Evolutionary conservation across 2,797 vertebrate genomes (phyloP).

Genomic region (Semaprochilodus insignis): DNA sequence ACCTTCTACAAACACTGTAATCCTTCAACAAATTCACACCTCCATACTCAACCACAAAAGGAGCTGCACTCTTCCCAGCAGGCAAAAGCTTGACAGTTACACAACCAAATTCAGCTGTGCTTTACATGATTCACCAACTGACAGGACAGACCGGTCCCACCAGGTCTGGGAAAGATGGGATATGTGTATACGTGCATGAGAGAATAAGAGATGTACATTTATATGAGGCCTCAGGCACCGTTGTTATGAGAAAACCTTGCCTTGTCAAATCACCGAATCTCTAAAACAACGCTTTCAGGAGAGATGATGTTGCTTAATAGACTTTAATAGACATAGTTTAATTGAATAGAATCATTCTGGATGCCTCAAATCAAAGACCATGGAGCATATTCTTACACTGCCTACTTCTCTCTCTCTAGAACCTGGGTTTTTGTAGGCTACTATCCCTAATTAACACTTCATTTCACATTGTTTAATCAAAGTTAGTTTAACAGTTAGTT

Average conservation of each 20-base stretch:
- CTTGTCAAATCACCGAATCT: not conserved
- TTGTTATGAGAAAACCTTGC: not conserved
- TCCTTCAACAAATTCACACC: constrained; percentile 6
- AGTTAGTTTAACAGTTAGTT: too few relatives aligned
- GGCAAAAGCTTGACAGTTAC: constrained; percentile 6
- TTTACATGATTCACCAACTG: constrained; percentile 31
- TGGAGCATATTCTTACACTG: too few relatives aligned
- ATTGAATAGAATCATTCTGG: too few relatives aligned
- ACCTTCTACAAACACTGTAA: constrained; percentile 9
- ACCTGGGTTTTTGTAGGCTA: too few relatives aligned
- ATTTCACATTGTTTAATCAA: too few relatives aligned
- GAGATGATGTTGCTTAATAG: not conserved
- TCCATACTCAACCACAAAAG: not conserved
- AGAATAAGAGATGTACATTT: not conserved
- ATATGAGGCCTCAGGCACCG: not conserved
- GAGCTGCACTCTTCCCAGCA: constrained; percentile 9
- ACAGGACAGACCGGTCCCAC: constrained; percentile 52
- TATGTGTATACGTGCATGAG: not conserved
- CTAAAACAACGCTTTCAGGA: not conserved
- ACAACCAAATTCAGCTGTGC: constrained; percentile 14
- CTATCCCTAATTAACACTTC: too few relatives aligned
- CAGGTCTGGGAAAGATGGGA: not conserved
- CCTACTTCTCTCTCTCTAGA: too few relatives aligned
- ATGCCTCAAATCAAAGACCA: too few relatives aligned
- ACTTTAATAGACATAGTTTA: too few relatives aligned